phyloP scores from a whole-genome alignment of 1,140 invertebrate genomes.

The Meloidogyne hapla region DNA sequence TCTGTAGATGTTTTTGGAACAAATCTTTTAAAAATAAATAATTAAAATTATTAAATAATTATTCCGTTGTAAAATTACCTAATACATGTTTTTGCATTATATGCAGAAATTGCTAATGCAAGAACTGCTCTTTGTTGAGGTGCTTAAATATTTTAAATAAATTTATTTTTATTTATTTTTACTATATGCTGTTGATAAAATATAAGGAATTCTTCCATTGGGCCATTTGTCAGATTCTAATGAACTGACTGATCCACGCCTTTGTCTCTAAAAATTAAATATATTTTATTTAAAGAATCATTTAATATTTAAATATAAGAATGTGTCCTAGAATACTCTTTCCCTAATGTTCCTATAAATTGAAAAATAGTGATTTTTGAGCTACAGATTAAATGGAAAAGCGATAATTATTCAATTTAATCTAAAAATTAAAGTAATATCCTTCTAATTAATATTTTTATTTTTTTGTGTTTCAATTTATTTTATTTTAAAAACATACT shows the following conservation, averaged over 20 bases:
- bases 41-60: not conserved
- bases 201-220: constrained; percentile 57
- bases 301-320: too few relatives aligned
- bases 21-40: constrained; percentile 35
- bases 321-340: too few relatives aligned
- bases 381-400: too few relatives aligned
- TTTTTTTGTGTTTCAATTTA: not conserved
- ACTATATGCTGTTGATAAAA: constrained; percentile 62
- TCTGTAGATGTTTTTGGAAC: constrained; percentile 58
- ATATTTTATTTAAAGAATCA: too few relatives aligned
- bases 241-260: constrained; percentile 54
- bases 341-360: too few relatives aligned
- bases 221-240: constrained; percentile 63
- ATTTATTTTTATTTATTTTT: constrained; percentile 25
- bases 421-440: not conserved
- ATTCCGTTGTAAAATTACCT: constrained; percentile 12
- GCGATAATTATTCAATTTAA: not conserved
- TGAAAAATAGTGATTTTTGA: too few relatives aligned
- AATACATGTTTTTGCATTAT: constrained; percentile 60
- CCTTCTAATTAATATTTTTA: constrained; percentile 5
- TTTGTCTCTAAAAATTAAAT: constrained; percentile 32
- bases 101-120: constrained; percentile 54
- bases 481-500: constrained; percentile 17
- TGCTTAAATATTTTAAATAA: constrained; percentile 44
- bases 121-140: constrained; percentile 54